Conservation (phyloP, 1,140 invertebrate genomes). For the Apis dorsata region DNA sequence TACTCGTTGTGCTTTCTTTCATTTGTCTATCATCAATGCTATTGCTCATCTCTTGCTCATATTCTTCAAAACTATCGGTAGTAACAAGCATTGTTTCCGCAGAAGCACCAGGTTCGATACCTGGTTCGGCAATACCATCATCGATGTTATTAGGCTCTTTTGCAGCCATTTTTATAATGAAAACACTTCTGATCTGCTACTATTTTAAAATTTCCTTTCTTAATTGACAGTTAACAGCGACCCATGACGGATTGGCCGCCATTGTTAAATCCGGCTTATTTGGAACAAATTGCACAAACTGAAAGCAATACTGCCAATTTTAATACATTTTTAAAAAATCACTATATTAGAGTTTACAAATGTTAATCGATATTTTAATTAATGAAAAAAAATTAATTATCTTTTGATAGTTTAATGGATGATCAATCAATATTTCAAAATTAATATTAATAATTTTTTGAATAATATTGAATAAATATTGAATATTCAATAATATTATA, state of each 20-base stretch:
- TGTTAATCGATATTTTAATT: neutral
- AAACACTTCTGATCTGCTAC: constrained; percentile 30
- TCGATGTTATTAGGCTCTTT: constrained; percentile 65
- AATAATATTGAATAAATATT: too few relatives aligned
- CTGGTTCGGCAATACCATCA: constrained; percentile 73
- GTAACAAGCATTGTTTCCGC: constrained; percentile 85
- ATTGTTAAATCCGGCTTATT: constrained; percentile 48
- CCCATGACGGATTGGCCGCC: constrained; percentile 52
- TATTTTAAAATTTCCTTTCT: constrained; percentile 29
- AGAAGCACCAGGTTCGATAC: constrained; percentile 81
- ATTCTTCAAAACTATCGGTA: constrained; percentile 86
- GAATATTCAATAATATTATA: too few relatives aligned
- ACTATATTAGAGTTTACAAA: neutral
- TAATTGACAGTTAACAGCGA: constrained; percentile 54
- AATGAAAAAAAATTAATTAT: too few relatives aligned
- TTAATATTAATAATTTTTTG: too few relatives aligned
- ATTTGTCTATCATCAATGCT: constrained; percentile 81
- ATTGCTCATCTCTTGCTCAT: constrained; percentile 84
- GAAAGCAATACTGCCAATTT: neutral
- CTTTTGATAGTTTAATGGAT: too few relatives aligned
- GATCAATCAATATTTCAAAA: too few relatives aligned
- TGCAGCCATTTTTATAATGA: constrained; percentile 65
- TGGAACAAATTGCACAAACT: neutral
- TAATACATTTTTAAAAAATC: neutral
- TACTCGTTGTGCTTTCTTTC: constrained; percentile 76